Percentiles rank a stretch among this genome's conserved stretches.
phyloP scores from a whole-genome alignment of 2,888 invertebrate species.

The Mythimna impura region DNA sequence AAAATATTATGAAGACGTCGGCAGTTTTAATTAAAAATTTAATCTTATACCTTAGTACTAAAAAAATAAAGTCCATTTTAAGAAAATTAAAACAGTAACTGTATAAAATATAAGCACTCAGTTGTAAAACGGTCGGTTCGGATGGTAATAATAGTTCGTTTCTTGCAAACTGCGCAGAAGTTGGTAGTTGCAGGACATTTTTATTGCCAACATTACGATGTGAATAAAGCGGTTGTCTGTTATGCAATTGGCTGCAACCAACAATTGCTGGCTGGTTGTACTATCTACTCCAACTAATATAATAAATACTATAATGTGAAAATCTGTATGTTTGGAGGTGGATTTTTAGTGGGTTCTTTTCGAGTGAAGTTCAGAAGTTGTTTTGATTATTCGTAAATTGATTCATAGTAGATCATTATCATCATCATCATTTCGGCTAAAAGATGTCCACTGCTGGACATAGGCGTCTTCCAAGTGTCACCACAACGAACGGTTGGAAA shows the following conservation, averaged over 20 bases:
- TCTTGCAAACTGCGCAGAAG: conserved; percentile 44
- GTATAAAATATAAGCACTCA: conserved; percentile 32
- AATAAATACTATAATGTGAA: background rate
- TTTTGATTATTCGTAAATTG: no score
- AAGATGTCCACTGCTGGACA: no score
- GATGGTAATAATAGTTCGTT: conserved; percentile 46
- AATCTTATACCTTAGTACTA: conserved; percentile 1
- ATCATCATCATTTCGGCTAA: no score
- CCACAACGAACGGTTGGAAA: no score
- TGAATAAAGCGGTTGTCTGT: conserved; percentile 52
- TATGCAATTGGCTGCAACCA: conserved; percentile 37
- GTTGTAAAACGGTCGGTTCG: conserved; percentile 38
- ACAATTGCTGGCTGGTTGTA: conserved; percentile 12
- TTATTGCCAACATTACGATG: conserved; percentile 61
- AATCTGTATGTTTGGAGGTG: background rate
- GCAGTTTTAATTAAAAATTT: background rate
- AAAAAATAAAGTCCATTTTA: conserved; percentile 10
- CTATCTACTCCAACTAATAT: background rate
- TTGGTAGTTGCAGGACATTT: conserved; percentile 52
- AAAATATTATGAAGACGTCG: background rate
- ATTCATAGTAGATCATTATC: no score
- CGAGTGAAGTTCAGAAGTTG: no score
- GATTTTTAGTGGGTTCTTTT: no score
- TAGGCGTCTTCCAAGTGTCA: no score
- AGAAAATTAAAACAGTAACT: conserved; percentile 25